Evolutionary conservation across 2,888 invertebrate species (phyloP), one percentile per base, ranked within the genome.

Genomic region (Philonicus albiceps): DNA sequence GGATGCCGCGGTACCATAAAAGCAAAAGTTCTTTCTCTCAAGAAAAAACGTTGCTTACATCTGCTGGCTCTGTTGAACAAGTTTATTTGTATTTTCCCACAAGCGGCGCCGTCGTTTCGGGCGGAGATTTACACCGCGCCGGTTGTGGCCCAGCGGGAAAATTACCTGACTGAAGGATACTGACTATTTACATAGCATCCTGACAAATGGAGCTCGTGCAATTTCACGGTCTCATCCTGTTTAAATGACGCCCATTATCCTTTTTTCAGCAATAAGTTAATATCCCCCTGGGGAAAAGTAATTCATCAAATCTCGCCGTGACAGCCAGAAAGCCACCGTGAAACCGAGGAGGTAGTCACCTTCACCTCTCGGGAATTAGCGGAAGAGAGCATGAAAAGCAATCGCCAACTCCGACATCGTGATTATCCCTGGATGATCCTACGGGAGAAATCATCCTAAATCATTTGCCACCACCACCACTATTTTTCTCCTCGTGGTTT

Each of bases 391-490:
- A 72, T 27, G 30, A 43, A 84, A 84, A 84, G 84, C 84, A 84
- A 84, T 84, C 84, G 84, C 73, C 84, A 73, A 84, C 40, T 73
- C 73, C 73, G 73, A 73, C 84, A 84, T 84, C 73, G 73, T 84
- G 73, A 84, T 84, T 84, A 84, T 84, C 84, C 49, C 84, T 43
- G 31, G 37, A 16, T 84, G 73, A 84, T 84, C 84, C 84, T 73
- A 4, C 43, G 84, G 84, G 84, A 84, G 84, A 73, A 84, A 84
- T 84, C 73, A 84, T 84, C 73, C 73, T 84, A 84, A 84, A 84
- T 84, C 72, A 84, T 84, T 74, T 37, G 74, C 73, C 19, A 43
- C 64, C 30, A 73, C 73, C 73, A 72, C 53, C 64, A 64, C 16
- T 40, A 84, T 84, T 84, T 84, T 73, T 43, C 27, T 72, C 27